Evolutionary conservation across 2,113 vertebrate species (phyloP), one percentile per base, ranked within the genome.

Genomic region (Xyliphius kryptos): DNA sequence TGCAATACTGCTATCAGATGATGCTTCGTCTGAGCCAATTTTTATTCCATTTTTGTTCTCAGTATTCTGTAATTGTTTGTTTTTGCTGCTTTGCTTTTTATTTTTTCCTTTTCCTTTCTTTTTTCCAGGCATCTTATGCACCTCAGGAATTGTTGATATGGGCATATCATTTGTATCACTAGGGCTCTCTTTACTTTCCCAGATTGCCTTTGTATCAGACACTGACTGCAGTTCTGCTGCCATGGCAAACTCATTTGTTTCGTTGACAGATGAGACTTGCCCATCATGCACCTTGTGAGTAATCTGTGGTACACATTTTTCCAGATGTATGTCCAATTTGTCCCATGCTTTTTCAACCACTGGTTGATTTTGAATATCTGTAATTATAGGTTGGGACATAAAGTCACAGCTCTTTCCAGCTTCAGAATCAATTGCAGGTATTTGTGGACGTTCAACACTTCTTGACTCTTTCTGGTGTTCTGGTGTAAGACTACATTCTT

Each of bases 401-500:
- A n/a, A 7, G 50, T 56, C 41, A 16, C 13, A 21, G 19, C 15
- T 14, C 19, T 37, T 54, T 2, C 40, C 15, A 16, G 22, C 38
- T 60, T 50, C 14, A 32, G 7, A 50, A 46, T 50, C 20, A 14
- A 52, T 50, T 16, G 41, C 44, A 56, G 70, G 56, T 7, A 50
- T 37, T 26, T 46, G 36, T 38, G 36, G 50, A 50, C 20, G 3
- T 16, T 55, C 48, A 10, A 63, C 36, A 46, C 43, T 38, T 49
- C 13, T 61, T 43, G 32, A 11, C n/a, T 67, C 36, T 16, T 40
- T 22, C 9, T 60, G 55, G 12, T 38, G 17, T 41, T 37, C 46
- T 11, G 38, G 48, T 47, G 57, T 26, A 19, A 76, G 76, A 9
- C 7, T 11, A 0, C 76, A 75, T n/a, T 83, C 75, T 8, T 78